Conservation (phyloP, 2,797 vertebrate species). For the Moxostoma hubbsi region DNA sequence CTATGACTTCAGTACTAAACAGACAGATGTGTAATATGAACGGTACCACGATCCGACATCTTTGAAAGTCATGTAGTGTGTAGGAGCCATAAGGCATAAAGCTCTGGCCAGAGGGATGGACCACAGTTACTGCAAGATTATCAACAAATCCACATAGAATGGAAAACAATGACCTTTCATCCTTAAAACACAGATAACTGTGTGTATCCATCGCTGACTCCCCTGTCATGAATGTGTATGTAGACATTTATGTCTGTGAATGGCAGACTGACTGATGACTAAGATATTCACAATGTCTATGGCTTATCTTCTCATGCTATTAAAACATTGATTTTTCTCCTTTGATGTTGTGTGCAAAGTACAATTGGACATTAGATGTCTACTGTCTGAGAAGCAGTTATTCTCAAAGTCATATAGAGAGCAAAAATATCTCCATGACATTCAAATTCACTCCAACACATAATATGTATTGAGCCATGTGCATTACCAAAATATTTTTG, state of each 20-base stretch:
- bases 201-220: conserved; percentile 10
- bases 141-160: conserved; percentile 11
- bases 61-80: no score
- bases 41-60: no score
- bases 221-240: not conserved
- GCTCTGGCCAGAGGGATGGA: not conserved
- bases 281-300: not conserved
- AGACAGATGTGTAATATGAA: no score
- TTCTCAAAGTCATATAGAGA: not conserved
- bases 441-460: not conserved
- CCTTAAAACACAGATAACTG: not conserved
- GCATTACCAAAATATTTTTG: not conserved
- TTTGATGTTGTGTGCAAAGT: conserved; percentile 4
- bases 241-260: conserved; percentile 16
- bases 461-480: not conserved
- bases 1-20: no score
- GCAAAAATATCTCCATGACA: not conserved
- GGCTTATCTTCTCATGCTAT: not conserved
- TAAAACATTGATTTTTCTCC: conserved; percentile 6
- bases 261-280: conserved; percentile 14
- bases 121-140: not conserved
- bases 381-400: not conserved
- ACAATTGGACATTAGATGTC: not conserved
- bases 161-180: conserved; percentile 9
- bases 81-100: no score